Percentiles rank a stretch among this genome's conserved stretches.
Conservation (phyloP, 2,113 vertebrate species). For the Emydocephalus ijimae region DNA sequence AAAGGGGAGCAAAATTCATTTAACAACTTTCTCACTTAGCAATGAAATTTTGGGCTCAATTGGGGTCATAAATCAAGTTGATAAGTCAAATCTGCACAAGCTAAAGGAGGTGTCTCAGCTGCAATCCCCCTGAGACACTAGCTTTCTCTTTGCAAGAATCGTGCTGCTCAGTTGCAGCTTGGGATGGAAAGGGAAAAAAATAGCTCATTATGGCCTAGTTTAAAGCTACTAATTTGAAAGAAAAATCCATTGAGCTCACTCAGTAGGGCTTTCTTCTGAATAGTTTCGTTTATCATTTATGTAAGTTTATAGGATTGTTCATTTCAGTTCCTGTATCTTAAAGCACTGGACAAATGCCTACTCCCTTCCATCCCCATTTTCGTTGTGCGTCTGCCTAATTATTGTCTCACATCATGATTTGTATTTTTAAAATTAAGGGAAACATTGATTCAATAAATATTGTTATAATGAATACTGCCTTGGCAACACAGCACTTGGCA, state of each 20-base stretch:
- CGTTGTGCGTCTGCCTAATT: background rate
- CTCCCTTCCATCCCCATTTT: background rate
- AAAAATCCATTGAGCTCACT: background rate
- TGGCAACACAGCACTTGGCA: conserved; percentile 56
- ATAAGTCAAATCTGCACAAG: background rate
- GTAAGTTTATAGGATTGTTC: background rate
- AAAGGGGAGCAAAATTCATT: background rate
- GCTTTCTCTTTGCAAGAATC: background rate
- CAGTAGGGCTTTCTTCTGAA: background rate
- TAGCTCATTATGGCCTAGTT: background rate
- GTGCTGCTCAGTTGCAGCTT: background rate
- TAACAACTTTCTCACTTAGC: background rate
- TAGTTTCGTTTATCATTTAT: background rate
- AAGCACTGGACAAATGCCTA: background rate
- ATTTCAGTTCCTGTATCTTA: background rate
- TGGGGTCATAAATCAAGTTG: background rate
- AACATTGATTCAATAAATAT: conserved; percentile 59
- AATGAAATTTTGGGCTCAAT: background rate
- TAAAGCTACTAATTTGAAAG: background rate
- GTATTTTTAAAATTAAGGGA: conserved; percentile 48
- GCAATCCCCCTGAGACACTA: background rate
- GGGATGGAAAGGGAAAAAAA: background rate
- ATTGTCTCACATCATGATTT: conserved; percentile 17
- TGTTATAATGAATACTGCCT: conserved; percentile 60
- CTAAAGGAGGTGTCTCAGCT: background rate